Conservation (phyloP, 2,888 invertebrate species). For the Dinocampus coccinellae region DNA sequence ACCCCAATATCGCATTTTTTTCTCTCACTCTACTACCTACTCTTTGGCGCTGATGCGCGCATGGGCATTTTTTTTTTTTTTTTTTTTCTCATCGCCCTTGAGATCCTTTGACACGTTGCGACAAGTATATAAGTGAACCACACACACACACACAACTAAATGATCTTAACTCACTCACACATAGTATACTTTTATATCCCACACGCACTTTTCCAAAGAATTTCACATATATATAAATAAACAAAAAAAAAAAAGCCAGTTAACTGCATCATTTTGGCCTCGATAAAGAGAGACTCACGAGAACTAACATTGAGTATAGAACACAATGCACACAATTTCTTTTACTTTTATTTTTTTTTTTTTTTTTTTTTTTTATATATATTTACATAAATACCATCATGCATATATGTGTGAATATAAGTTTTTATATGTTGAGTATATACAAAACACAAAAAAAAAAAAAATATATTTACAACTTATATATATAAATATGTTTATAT, state of each 20-base stretch:
- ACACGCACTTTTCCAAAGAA: conserved; percentile 1
- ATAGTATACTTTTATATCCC: background rate
- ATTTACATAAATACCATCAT: too few relatives aligned
- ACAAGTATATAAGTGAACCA: background rate
- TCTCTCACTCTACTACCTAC: background rate
- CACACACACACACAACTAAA: background rate
- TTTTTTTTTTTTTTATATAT: background rate
- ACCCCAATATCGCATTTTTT: background rate
- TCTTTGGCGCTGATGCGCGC: background rate
- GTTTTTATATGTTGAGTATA: too few relatives aligned
- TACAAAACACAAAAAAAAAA: too few relatives aligned
- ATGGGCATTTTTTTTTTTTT: background rate
- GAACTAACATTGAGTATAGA: too few relatives aligned
- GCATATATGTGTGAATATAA: too few relatives aligned
- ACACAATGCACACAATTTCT: too few relatives aligned
- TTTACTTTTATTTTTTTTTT: background rate
- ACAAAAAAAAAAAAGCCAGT: too few relatives aligned
- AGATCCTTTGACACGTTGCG: conserved; percentile 12
- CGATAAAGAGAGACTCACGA: conserved; percentile 3
- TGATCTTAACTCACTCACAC: background rate
- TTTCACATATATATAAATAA: background rate
- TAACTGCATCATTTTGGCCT: too few relatives aligned
- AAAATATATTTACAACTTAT: too few relatives aligned
- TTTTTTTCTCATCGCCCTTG: background rate
- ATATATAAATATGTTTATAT: too few relatives aligned